Evolutionary conservation across 2,888 invertebrate species (phyloP).

Genomic region (Leucania comma): DNA sequence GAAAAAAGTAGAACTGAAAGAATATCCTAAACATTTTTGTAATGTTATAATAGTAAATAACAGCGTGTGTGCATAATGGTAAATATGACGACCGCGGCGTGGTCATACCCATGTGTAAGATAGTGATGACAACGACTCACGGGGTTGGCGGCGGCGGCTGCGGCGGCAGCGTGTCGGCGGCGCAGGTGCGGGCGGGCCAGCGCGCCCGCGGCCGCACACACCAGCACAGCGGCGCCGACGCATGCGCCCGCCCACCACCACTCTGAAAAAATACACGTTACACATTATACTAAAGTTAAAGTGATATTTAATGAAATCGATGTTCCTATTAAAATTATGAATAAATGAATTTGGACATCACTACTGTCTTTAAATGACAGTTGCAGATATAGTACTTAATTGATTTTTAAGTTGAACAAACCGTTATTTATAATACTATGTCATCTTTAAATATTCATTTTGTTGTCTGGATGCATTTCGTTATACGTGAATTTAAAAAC

Average conservation of each 20-base stretch:
- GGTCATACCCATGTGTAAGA: conserved; percentile 26
- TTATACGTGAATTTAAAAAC: too few species aligned
- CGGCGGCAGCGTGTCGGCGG: conserved; percentile 81
- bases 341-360: neutral
- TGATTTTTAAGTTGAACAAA: too few species aligned
- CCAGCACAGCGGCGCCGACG: conserved; percentile 84
- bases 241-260: conserved; percentile 90
- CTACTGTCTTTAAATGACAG: neutral
- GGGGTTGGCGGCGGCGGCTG: conserved; percentile 83
- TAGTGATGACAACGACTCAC: conserved; percentile 77
- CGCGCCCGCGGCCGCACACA: conserved; percentile 88
- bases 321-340: neutral
- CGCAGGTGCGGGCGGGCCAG: conserved; percentile 88
- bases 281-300: conserved; percentile 8
- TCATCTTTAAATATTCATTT: too few species aligned
- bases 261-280: conserved; percentile 76
- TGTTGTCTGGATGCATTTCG: too few species aligned
- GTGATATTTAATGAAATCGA: neutral
- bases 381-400: too few species aligned
- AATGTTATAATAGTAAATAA: neutral
- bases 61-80: neutral
- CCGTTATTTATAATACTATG: too few species aligned
- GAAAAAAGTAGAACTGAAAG: neutral
- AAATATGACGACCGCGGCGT: conserved; percentile 1
- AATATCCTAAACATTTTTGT: neutral